Base-by-base conservation (phyloP, 2,888 invertebrate species). In the Ennomos fuscantarius region DNA sequence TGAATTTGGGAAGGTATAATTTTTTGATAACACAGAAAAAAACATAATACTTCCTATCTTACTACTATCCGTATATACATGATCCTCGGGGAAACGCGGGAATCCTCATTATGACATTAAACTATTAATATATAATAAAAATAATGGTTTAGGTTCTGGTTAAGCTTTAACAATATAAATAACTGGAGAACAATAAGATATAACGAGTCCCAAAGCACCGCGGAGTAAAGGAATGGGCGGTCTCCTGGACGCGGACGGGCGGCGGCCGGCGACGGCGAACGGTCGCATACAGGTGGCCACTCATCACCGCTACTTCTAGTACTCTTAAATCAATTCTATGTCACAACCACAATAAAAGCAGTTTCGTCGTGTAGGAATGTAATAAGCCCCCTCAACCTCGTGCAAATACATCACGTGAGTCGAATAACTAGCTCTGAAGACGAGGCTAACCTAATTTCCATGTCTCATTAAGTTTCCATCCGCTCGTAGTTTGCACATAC, bases 391-490 rank as follows among this genome's bases (percentile, higher is more conserved):
- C 54, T 34, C 44, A 13, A n/a, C 37, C 37, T 44, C 42, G 51
- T 46, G 31, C 34, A 35, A 54, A 45, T 43, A 51, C 36, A 54
- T 49, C 42, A 37, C 44, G 55, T 3, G 15, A 24, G 24, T 6
- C 44, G n/a, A 32, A 11, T 13, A 32, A 10, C 50, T 39, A 45
- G 50, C 43, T 31, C 33, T 33, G 9, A 36, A 49, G 45, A 47
- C 51, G 43, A 41, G 9, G 52, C 52, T 60, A 57, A 63, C 49
- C 63, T 63, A 39, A 60, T 60, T 60, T 60, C 55, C 56, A 57
- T 55, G 55, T 63, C 42, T 60, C 60, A 51, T 63, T 58, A 63
- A 58, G 58, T 47, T 61, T 52, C 60, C 63, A 55, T 57, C 56
- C 45, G 47, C 45, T 37, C 45, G 54, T 35, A 54, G 56, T 57